Evolutionary conservation across 2,888 invertebrate genomes (phyloP).

Genomic region (Platycnemis pennipes): DNA sequence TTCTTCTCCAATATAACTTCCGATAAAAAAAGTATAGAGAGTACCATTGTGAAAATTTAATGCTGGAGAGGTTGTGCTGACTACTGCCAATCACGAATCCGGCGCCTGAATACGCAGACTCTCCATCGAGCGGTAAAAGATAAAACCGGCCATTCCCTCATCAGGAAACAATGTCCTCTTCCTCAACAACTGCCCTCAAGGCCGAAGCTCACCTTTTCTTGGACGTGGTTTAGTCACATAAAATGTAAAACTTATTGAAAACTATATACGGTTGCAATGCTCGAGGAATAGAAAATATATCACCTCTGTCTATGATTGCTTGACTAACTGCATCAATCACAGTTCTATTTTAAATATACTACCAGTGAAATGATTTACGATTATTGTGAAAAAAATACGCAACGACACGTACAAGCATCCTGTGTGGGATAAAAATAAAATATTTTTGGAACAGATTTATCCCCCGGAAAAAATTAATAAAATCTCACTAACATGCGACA

Average conservation of each 20-base stretch:
- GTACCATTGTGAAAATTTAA: background rate
- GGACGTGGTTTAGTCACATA: background rate
- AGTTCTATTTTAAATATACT: no score
- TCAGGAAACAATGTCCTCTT: background rate
- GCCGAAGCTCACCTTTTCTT: background rate
- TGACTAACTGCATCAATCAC: no score
- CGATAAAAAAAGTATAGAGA: background rate
- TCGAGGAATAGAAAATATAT: background rate
- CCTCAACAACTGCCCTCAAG: conserved; percentile 1
- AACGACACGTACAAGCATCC: no score
- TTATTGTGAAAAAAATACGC: no score
- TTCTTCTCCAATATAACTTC: no score
- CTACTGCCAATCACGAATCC: background rate
- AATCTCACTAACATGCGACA: no score
- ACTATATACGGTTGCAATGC: background rate
- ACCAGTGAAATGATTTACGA: no score
- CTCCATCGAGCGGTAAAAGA: background rate
- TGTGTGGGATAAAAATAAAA: no score
- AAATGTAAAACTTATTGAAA: background rate
- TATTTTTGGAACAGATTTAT: no score
- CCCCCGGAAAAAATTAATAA: no score
- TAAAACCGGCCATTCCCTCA: background rate
- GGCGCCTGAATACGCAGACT: background rate
- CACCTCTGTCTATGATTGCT: no score
- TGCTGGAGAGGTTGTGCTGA: background rate